phyloP scores from a whole-genome alignment of 2,797 vertebrate species.

The Eremophila alpestris region DNA sequence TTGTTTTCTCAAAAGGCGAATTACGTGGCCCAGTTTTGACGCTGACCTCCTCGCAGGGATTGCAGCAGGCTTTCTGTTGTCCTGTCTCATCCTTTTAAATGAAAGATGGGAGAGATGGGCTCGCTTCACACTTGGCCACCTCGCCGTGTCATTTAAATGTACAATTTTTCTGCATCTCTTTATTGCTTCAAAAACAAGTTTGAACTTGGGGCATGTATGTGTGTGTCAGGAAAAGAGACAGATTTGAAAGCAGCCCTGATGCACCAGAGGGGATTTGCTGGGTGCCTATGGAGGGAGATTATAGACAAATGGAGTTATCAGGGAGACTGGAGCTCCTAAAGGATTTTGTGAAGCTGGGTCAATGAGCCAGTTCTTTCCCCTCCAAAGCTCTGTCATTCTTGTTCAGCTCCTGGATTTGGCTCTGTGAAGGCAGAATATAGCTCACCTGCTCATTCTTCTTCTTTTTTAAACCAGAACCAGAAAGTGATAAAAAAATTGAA shows the following conservation, averaged over 20 bases:
- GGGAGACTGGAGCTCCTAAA: constrained; percentile 12
- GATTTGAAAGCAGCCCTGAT: constrained; percentile 38
- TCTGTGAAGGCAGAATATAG: neutral
- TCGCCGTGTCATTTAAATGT: constrained; percentile 59
- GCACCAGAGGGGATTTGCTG: constrained; percentile 46
- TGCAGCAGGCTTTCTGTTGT: constrained; percentile 47
- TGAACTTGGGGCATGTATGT: constrained; percentile 62
- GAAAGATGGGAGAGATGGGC: constrained; percentile 49
- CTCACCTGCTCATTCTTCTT: neutral
- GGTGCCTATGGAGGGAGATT: constrained; percentile 31
- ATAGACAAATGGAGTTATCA: constrained; percentile 41
- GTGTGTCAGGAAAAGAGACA: constrained; percentile 44
- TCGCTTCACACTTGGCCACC: constrained; percentile 61
- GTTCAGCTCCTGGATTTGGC: neutral
- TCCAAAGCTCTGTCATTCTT: neutral
- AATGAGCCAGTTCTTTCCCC: neutral
- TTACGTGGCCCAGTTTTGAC: constrained; percentile 32
- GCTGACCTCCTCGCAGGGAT: constrained; percentile 49
- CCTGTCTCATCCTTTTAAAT: constrained; percentile 66
- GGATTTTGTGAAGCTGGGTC: constrained; percentile 43
- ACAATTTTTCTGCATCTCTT: constrained; percentile 61
- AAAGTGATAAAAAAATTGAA: neutral
- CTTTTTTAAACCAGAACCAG: neutral
- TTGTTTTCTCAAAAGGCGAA: constrained; percentile 53
- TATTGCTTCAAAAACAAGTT: constrained; percentile 70